Base-by-base conservation (phyloP, 2,797 vertebrate genomes). In the Botia almorhae region DNA sequence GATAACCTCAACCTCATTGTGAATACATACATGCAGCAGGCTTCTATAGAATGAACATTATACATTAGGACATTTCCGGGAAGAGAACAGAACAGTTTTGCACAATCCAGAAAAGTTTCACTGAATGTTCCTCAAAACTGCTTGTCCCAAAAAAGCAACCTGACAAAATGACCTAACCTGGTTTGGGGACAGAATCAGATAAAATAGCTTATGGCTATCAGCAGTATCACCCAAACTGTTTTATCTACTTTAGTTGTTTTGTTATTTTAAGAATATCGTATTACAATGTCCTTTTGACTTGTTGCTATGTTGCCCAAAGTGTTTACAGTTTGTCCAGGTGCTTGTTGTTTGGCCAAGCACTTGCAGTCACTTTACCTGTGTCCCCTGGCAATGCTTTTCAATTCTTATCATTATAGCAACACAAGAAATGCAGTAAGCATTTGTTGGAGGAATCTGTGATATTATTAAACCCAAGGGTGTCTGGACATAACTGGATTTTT, bases 401-500 rank as follows among this genome's bases (percentile, higher is more conserved):
- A 19, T 23, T 84, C 84, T 84, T 85, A 87, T 93, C 85, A 77
- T 89, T 88, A 88, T 89, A 87, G 87, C 80, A 89, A 90, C 90
- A 82, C 82, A 85, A 85, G 85, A 89, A 92, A 91, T 92, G 91
- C 80, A 86, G 84, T 79, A 81, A 82, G 87, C 85, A 50, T 69
- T 69, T 87, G 87, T 19, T 77, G 64, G 39, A 89, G 88, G 91
- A 92, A 91, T 90, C 86, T 90, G 89, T 89, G 73, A 87, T 91
- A 91, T 93, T 86, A 93, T 93, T 93, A 93, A 92, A 85, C 91
- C 50, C 83, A 83, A 78, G 79, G 81, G 75, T 83, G 81, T 17
- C 60, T 61, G 16, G 21, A 64, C 63, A 23, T 50, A 55, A 76
- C 76, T 63, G 46, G 74, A 76, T 23, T 67, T 77, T 39, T 79